phyloP scores from a whole-genome alignment of 2,888 invertebrate genomes.

The Eristalis tenax region DNA sequence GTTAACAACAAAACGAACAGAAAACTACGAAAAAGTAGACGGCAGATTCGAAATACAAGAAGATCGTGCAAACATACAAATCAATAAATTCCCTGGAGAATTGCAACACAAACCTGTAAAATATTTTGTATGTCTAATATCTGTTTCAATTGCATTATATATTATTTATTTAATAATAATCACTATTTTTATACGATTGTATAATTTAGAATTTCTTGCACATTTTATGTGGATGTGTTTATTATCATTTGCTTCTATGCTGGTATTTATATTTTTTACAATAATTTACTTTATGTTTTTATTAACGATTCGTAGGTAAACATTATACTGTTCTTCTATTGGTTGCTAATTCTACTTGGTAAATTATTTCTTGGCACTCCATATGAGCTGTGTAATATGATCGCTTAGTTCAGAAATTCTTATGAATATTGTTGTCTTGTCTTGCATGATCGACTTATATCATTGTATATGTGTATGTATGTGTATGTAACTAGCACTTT shows the following conservation, averaged over 20 bases:
- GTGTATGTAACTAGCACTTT: constrained; percentile 15
- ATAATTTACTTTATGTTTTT: constrained; percentile 31
- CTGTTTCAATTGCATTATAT: constrained; percentile 26
- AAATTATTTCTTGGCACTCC: constrained; percentile 38
- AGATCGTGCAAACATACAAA: constrained; percentile 18
- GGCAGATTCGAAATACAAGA: constrained; percentile 28
- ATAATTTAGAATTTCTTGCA: constrained; percentile 67
- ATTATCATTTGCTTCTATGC: constrained; percentile 40
- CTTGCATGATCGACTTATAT: not conserved
- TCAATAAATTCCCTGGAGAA: constrained; percentile 9
- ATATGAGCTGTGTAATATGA: constrained; percentile 30
- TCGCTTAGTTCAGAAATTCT: constrained; percentile 39
- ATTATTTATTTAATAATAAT: constrained; percentile 43
- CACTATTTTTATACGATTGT: constrained; percentile 60
- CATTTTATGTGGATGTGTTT: constrained; percentile 47
- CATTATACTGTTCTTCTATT: constrained; percentile 61
- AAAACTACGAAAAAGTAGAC: constrained; percentile 27
- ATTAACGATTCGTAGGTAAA: constrained; percentile 50
- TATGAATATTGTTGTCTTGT: constrained; percentile 28
- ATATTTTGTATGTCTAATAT: not conserved
- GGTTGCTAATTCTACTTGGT: constrained; percentile 57
- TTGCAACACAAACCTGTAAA: constrained; percentile 10
- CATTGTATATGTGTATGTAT: not conserved
- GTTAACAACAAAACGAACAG: not conserved
- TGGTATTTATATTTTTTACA: constrained; percentile 53